Evolutionary conservation across 2,797 vertebrate species (phyloP), one percentile per base, ranked within the genome.

Genomic region (Orientallactaga sibirica): DNA sequence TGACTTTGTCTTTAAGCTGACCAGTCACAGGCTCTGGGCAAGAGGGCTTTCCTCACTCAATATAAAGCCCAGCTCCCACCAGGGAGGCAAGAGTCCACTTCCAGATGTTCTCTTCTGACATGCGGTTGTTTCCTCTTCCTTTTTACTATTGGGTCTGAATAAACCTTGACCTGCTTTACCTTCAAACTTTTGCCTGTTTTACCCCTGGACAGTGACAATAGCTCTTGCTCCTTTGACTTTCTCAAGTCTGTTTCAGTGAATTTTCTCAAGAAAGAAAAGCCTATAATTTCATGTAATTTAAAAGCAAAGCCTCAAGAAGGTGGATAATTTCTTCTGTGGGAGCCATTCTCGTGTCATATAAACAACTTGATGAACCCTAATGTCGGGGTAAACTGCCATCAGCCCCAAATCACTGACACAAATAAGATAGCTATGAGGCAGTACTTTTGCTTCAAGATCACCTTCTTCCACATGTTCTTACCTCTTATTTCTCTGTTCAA

Each of bases 181-280:
- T 16, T 58, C 16, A 2, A 58, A 58, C 55, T 12, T 58, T 58
- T 58, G 14, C 55, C 55, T 58, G 55, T 58, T 2, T 14, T 58
- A 14, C 2, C 10, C 55, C 55, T 58, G 16, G 55, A 58, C 55
- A 58, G 55, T 79, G 1, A 55, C 0, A 37, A 4, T 55, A 82
- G 43, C 3, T 71, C 29, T 16, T 71, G 11, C 3, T 73, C 22
- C 73, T 79, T 75, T 37, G 18, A 29, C 16, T 81, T 62, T 22
- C 73, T 91, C 25, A 58, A 48, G 48, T 85, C 6, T 58, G 55
- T 94, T 94, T 89, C 66, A 67, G 24, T 25, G 48, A 33, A 75
- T 43, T 84, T 8, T 8, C 20, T 66, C 22, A n/a, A 81, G 27
- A 68, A 75, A 70, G 27, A 88, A 22, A 20, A 78, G 5, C 1